A percentile compares a stretch with the other conserved stretches of the same genome.
Evolutionary conservation across 2,797 vertebrate genomes (phyloP).

Genomic region (Leptatherina wallacei): DNA sequence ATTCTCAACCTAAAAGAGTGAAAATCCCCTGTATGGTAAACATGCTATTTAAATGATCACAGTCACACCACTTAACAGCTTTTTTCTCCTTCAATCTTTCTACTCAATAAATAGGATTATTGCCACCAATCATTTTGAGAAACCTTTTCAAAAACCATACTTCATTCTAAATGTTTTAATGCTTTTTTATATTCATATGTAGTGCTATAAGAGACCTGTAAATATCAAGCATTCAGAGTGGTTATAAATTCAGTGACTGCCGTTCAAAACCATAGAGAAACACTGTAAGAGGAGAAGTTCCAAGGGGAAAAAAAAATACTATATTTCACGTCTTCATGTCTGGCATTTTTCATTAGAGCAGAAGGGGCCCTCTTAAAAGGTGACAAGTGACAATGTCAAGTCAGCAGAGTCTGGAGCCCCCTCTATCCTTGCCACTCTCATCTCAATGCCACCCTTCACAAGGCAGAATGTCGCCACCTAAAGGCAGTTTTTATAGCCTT

Average conservation of each 20-base stretch:
- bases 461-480: constrained; percentile 84
- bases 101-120: constrained; percentile 29
- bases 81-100: constrained; percentile 16
- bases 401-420: constrained; percentile 51
- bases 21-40: constrained; percentile 27
- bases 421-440: constrained; percentile 50
- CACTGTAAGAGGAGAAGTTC: neutral
- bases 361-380: constrained; percentile 17
- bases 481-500: constrained; percentile 70
- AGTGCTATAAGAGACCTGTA: constrained; percentile 2
- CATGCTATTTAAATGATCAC: constrained; percentile 37
- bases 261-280: constrained; percentile 22
- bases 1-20: constrained; percentile 52
- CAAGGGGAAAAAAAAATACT: neutral
- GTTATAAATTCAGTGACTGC: constrained; percentile 25
- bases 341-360: constrained; percentile 40
- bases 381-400: constrained; percentile 42
- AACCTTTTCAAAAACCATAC: neutral
- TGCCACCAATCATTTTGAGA: constrained; percentile 26
- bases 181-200: constrained; percentile 10
- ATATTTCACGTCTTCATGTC: constrained; percentile 15
- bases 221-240: constrained; percentile 8
- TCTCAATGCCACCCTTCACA: constrained; percentile 46
- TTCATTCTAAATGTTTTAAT: constrained; percentile 3
- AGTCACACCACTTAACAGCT: constrained; percentile 28